phyloP scores from a whole-genome alignment of 2,113 vertebrate genomes.

The Bufo bufo region DNA sequence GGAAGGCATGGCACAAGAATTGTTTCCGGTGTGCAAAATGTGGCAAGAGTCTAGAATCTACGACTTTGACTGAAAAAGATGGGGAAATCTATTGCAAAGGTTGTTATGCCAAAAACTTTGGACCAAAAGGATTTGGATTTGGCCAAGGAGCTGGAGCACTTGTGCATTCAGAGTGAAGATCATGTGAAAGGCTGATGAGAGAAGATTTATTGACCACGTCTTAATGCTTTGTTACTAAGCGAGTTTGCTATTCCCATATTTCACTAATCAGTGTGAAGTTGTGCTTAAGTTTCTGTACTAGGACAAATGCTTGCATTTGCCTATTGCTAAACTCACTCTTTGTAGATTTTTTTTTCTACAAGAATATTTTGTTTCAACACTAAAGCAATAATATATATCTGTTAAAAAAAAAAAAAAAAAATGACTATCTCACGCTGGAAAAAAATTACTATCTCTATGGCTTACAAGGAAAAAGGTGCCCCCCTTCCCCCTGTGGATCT shows the following conservation, averaged over 20 bases:
- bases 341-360: not conserved
- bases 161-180: constrained; percentile 77
- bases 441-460: too few species aligned
- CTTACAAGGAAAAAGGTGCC: too few species aligned
- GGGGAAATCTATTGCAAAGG: constrained; percentile 98
- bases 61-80: constrained; percentile 94
- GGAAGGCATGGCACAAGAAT: constrained; percentile 98
- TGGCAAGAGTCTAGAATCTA: constrained; percentile 94
- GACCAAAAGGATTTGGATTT: constrained; percentile 82
- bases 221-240: constrained; percentile 7
- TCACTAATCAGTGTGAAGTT: constrained; percentile 51
- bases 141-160: constrained; percentile 84
- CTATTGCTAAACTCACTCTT: not conserved
- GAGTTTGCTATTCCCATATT: not conserved
- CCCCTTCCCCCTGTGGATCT: too few species aligned
- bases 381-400: not conserved
- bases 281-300: not conserved
- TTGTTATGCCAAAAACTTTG: constrained; percentile 85
- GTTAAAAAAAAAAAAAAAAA: too few species aligned
- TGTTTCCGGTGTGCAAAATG: constrained; percentile 97
- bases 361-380: not conserved
- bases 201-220: not conserved
- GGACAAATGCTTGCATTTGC: not conserved
- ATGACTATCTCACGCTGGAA: too few species aligned
- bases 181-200: not conserved